Conservation (phyloP, 2,888 invertebrate genomes). For the Leptinotarsa rubiginosa region DNA sequence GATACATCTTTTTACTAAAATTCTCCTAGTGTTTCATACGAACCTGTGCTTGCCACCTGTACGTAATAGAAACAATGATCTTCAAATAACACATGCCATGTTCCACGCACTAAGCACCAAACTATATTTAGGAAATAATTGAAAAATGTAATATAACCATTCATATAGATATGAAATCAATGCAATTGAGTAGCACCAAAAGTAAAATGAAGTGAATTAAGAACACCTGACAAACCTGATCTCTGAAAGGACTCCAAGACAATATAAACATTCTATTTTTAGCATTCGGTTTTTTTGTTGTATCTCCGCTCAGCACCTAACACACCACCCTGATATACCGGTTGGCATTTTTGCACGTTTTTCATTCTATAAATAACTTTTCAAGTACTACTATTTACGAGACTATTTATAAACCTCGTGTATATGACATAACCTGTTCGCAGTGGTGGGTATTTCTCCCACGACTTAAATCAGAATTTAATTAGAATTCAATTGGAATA, state of each 20-base stretch:
- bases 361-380: constrained; percentile 57
- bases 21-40: too few species aligned
- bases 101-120: too few species aligned
- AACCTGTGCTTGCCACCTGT: too few species aligned
- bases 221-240: constrained; percentile 42
- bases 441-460: constrained; percentile 21
- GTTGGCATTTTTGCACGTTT: constrained; percentile 54
- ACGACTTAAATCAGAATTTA: constrained; percentile 28
- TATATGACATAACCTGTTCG: constrained; percentile 56
- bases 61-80: too few species aligned
- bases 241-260: constrained; percentile 35
- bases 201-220: constrained; percentile 3
- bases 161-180: not conserved
- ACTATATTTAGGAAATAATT: not conserved
- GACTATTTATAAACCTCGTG: constrained; percentile 54
- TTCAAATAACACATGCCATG: too few species aligned
- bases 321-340: constrained; percentile 54
- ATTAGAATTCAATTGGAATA: constrained; percentile 25
- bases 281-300: constrained; percentile 20
- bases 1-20: too few species aligned
- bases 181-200: not conserved
- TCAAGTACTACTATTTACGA: constrained; percentile 57
- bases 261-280: constrained; percentile 44
- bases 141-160: not conserved
- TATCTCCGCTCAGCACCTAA: constrained; percentile 10